Percentiles rank a stretch among this genome's conserved stretches.
phyloP scores from a whole-genome alignment of 2,888 invertebrate genomes.

The Hirtodrosophila trivittata region DNA sequence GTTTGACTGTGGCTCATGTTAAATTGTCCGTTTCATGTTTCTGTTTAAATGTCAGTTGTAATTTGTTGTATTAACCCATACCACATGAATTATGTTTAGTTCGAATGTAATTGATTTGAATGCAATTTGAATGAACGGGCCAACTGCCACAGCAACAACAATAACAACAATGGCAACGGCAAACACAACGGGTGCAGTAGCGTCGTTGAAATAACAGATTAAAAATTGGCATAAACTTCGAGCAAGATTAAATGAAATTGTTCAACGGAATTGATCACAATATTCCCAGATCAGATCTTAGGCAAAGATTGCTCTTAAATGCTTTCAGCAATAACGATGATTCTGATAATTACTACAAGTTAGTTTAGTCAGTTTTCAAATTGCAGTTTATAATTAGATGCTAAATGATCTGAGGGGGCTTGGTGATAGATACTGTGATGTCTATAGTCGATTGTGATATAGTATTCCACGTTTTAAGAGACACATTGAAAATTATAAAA shows the following conservation, averaged over 20 bases:
- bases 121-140: conserved; percentile 72
- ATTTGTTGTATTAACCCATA: conserved; percentile 78
- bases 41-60: conserved; percentile 78
- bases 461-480: too few species aligned
- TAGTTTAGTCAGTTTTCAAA: too few species aligned
- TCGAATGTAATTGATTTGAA: conserved; percentile 79
- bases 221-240: conserved; percentile 66
- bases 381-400: too few species aligned
- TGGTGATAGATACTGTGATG: too few species aligned
- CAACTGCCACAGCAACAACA: conserved; percentile 34
- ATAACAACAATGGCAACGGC: conserved; percentile 37
- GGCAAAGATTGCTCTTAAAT: conserved; percentile 14
- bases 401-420: too few species aligned
- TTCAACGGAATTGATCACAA: conserved; percentile 32
- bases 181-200: conserved; percentile 53
- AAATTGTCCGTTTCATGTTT: conserved; percentile 78
- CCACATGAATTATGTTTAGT: conserved; percentile 78
- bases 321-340: neutral
- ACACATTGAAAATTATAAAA: too few species aligned
- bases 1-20: conserved; percentile 63
- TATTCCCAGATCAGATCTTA: conserved; percentile 39
- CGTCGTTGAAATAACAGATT: conserved; percentile 49
- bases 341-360: neutral
- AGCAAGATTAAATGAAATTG: conserved; percentile 67
- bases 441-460: too few species aligned